Conservation (phyloP, 1,140 invertebrate species). For the Drosophila pachea region DNA sequence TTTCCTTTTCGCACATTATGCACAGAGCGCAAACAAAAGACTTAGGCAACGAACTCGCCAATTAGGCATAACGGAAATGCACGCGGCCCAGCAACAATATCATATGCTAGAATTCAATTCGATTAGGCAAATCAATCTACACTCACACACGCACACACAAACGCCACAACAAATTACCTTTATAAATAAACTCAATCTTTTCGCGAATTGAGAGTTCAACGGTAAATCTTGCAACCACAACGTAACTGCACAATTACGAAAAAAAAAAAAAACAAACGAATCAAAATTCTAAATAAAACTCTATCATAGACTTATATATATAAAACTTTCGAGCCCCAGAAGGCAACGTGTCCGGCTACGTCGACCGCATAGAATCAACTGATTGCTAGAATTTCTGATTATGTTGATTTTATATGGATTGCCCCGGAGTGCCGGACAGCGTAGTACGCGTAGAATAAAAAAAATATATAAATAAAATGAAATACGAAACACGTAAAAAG, state of each 20-base stretch:
- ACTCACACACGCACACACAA: background rate
- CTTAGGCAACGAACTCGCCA: constrained; percentile 67
- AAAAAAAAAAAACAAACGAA: background rate
- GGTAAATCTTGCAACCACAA: constrained; percentile 66
- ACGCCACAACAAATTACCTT: constrained; percentile 19
- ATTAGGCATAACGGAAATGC: constrained; percentile 34
- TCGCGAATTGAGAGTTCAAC: background rate
- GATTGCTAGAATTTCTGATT: constrained; percentile 73
- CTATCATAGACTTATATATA: background rate
- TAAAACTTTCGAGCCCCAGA: constrained; percentile 17
- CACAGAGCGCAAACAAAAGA: constrained; percentile 63
- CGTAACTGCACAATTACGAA: constrained; percentile 64
- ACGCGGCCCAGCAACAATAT: constrained; percentile 1
- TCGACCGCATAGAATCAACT: constrained; percentile 71
- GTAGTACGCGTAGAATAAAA: constrained; percentile 70
- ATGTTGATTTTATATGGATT: constrained; percentile 75
- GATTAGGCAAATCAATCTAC: background rate
- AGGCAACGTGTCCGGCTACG: constrained; percentile 57
- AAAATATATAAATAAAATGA: constrained; percentile 60
- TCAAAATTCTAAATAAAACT: too few relatives aligned
- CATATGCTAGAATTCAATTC: background rate
- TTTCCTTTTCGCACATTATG: constrained; percentile 56
- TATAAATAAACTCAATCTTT: background rate
- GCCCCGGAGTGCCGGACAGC: constrained; percentile 30
- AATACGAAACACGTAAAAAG: constrained; percentile 67